These are phyloP conservation scores for Clarias macrocephalus DNA, from an alignment of 2,113 vertebrate species.

Conservation along the genomic window DNA sequence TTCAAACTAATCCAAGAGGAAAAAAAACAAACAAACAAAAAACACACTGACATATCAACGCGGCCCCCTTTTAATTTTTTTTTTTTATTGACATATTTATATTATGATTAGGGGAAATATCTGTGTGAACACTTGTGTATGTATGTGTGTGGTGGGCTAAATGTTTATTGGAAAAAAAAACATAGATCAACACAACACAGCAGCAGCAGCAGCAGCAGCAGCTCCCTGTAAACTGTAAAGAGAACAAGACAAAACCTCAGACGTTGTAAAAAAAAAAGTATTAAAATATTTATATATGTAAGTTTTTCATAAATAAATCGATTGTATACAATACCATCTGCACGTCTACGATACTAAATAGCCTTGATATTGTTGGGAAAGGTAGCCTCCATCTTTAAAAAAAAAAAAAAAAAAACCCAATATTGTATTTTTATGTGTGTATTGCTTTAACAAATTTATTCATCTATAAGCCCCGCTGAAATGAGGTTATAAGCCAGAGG, in stretches of 20 bases:
- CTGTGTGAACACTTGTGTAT: conserved; percentile 62
- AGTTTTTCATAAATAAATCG: conserved; percentile 96
- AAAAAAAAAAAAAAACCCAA: conserved; percentile 65
- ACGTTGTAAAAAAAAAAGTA: conserved; percentile 95
- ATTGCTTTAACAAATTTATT: conserved; percentile 99
- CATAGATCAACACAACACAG: conserved; percentile 25
- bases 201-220: conserved; percentile 64
- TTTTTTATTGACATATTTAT: conserved; percentile 60
- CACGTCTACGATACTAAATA: conserved; percentile 75
- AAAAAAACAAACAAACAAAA: conserved; percentile 14
- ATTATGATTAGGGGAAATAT: conserved; percentile 59
- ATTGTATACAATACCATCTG: conserved; percentile 79
- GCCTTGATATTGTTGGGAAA: conserved; percentile 66
- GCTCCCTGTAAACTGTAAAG: conserved; percentile 77
- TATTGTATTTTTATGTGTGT: conserved; percentile 86
- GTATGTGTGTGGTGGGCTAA: conserved; percentile 60
- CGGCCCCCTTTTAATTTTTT: conserved; percentile 48
- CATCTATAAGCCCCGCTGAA: conserved; percentile 82
- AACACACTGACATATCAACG: conserved; percentile 53
- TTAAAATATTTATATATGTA: conserved; percentile 99
- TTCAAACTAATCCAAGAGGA: conserved; percentile 52
- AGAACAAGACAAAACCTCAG: conserved; percentile 83
- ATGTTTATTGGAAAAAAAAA: conserved; percentile 62
- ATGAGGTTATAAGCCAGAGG: conserved; percentile 93
- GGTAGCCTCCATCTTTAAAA: conserved; percentile 68